Conservation (phyloP, 2,888 invertebrate genomes). For the Polyommatus iphigenia region DNA sequence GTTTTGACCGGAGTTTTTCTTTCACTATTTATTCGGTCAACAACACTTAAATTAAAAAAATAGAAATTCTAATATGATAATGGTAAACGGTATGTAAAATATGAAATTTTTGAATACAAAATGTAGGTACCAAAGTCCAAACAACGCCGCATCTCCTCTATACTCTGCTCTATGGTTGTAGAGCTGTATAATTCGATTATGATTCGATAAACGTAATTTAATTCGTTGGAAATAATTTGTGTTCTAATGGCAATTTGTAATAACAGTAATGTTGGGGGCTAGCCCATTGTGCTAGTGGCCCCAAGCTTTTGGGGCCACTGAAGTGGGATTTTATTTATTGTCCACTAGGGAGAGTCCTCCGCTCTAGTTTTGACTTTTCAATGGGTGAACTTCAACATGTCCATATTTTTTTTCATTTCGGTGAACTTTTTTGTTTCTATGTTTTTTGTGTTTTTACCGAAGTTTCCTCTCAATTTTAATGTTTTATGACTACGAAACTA, state of each 20-base stretch:
- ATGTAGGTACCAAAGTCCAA: neutral
- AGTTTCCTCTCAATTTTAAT: too few relatives aligned
- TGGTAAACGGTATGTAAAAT: too few relatives aligned
- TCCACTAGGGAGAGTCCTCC: neutral
- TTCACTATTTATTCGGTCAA: too few relatives aligned
- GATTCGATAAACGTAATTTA: constrained; percentile 67
- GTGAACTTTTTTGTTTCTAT: too few relatives aligned
- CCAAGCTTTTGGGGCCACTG: constrained; percentile 42
- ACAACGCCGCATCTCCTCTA: neutral
- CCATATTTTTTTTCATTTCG: too few relatives aligned
- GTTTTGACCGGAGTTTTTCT: too few relatives aligned
- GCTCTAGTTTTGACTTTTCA: neutral
- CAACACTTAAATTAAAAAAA: too few relatives aligned
- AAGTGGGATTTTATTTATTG: constrained; percentile 7
- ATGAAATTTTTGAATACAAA: too few relatives aligned
- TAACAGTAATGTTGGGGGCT: constrained; percentile 67
- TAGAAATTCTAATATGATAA: too few relatives aligned
- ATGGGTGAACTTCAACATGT: too few relatives aligned
- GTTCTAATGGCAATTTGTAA: constrained; percentile 70
- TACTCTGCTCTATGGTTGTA: constrained; percentile 43
- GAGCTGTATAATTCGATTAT: constrained; percentile 69
- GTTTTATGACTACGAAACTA: too few relatives aligned
- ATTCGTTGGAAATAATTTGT: constrained; percentile 61
- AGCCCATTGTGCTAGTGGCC: constrained; percentile 55
- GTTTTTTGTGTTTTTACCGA: too few relatives aligned